Percentiles rank a stretch among this genome's conserved stretches.
These are phyloP conservation scores for Chrysolina americana DNA, from an alignment of 2,888 invertebrate species.

Conservation along the genomic window DNA sequence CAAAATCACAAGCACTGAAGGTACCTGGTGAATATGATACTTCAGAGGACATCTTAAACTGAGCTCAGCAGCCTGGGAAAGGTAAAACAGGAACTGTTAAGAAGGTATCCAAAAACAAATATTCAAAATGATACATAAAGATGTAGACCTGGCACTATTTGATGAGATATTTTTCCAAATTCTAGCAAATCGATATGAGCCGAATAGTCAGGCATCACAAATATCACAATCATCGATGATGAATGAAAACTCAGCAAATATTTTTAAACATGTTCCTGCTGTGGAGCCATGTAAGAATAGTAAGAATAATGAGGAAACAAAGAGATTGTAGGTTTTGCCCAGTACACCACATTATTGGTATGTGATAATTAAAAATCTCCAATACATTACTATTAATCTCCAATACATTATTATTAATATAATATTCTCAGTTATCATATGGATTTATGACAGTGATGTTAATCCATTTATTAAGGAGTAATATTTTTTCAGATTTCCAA, in stretches of 20 bases:
- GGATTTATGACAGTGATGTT: background rate
- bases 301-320: background rate
- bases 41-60: background rate
- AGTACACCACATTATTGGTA: conserved; percentile 1
- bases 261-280: no score
- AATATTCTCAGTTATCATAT: background rate
- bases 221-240: no score
- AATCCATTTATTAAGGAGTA: background rate
- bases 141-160: background rate
- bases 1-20: background rate
- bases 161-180: background rate
- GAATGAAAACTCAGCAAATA: no score
- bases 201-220: background rate
- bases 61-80: background rate
- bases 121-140: background rate
- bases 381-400: no score
- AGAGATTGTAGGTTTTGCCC: background rate
- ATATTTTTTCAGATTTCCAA: conserved; percentile 1
- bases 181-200: background rate
- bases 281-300: background rate
- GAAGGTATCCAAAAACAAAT: background rate
- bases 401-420: no score
- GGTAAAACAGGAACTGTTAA: background rate
- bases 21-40: background rate
- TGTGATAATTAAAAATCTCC: background rate